Conservation (phyloP, 2,113 vertebrate species). For the Columbina picui region DNA sequence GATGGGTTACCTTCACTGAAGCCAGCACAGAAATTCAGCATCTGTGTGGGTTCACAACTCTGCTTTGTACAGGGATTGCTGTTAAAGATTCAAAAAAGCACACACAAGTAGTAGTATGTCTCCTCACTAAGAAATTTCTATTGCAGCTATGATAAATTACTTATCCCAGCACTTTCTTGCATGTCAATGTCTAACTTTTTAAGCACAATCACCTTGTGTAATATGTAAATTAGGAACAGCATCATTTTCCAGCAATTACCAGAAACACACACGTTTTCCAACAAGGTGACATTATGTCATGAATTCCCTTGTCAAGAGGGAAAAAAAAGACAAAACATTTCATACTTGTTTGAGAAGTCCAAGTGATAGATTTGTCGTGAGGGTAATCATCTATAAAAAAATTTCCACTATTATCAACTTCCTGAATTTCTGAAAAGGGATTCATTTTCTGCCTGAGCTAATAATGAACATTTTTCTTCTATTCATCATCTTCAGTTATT, state of each 20-base stretch:
- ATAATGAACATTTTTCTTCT: conserved; percentile 50
- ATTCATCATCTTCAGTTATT: conserved; percentile 58
- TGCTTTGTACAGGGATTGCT: neutral
- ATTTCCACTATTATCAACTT: conserved; percentile 51
- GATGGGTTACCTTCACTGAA: neutral
- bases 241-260: conserved; percentile 61
- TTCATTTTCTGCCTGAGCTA: conserved; percentile 60
- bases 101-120: neutral
- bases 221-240: conserved; percentile 53
- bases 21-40: neutral
- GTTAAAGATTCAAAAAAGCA: neutral
- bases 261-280: conserved; percentile 20
- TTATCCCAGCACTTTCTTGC: conserved; percentile 1
- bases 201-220: conserved; percentile 6
- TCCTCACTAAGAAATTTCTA: neutral
- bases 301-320: conserved; percentile 27
- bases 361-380: conserved; percentile 70
- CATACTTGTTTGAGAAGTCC: conserved; percentile 4
- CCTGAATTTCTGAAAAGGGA: conserved; percentile 56
- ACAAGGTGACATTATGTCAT: conserved; percentile 37
- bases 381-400: conserved; percentile 68
- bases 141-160: neutral
- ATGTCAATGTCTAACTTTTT: conserved; percentile 34
- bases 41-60: neutral
- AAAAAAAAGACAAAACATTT: conserved; percentile 35